phyloP scores from a whole-genome alignment of 2,113 vertebrate genomes.

The Empidonax alnorum region DNA sequence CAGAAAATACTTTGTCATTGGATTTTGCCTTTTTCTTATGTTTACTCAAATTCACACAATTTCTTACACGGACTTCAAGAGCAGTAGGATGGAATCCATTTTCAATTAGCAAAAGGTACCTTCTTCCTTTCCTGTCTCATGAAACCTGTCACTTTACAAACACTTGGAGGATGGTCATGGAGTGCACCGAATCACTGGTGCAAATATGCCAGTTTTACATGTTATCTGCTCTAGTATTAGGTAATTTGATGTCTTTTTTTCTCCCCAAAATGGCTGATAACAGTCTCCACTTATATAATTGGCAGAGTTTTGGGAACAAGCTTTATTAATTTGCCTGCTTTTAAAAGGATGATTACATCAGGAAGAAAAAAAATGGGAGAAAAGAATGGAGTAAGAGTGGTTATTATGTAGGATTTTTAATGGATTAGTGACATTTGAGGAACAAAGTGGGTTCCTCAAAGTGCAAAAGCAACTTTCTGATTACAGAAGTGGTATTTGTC shows the following conservation, averaged over 20 bases:
- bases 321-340: not conserved
- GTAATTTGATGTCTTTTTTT: not conserved
- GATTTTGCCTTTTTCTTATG: not conserved
- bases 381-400: not conserved
- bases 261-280: not conserved
- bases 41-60: not conserved
- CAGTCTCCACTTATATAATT: not conserved
- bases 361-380: not conserved
- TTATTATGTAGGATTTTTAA: not conserved
- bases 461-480: not conserved
- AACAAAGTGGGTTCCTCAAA: not conserved
- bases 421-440: not conserved
- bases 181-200: not conserved
- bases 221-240: not conserved
- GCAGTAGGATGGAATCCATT: not conserved
- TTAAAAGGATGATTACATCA: not conserved
- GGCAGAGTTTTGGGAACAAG: not conserved
- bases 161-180: not conserved
- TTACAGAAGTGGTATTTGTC: not conserved
- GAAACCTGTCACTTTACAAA: not conserved
- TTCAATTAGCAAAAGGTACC: not conserved
- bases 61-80: not conserved
- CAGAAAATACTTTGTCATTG: not conserved
- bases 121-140: not conserved
- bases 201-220: not conserved